Evolutionary conservation across 2,113 vertebrate genomes (phyloP), one percentile per base, ranked within the genome.

Genomic region (Rallus limicola): DNA sequence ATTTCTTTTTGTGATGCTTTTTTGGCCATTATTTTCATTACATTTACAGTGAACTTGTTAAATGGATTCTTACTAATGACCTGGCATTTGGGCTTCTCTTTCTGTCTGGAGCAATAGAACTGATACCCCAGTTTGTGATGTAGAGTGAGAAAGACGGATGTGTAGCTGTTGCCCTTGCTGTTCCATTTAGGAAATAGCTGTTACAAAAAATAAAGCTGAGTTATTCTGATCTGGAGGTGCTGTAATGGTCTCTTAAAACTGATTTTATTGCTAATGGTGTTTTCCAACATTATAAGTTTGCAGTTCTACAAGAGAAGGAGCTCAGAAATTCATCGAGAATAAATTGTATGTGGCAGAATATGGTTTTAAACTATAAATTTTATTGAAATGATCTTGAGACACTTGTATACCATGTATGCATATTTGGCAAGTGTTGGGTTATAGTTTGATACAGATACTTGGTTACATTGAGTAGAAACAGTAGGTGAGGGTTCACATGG

Each of bases 1-100:
- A 52, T 59, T 92, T 92, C 53, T 72, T 91, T 36, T 55, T 48
- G 29, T 48, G 75, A 92, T 65, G 63, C 75, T 90, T 82, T 82
- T 93, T 86, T 88, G 95, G 90, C 94, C 86, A 38, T 86, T 90
- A 70, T 75, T 91, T 93, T 92, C 48, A 58, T 95, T 88, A 62
- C 15, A 11, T 91, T 96, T 95, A 74, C 53, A 84, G 86, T 79
- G n/a, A 92, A 64, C 82, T 93, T 70, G 67, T 59, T 94, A 93
- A 82, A 84, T 75, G 69, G 58, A 16, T 92, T 91, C 65, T 92
- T 78, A 25, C 64, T 86, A 42, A 76, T 63, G 77, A 72, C 80
- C 31, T 94, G 93, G 78, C 38, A 18, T 96, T 97, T 94, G 88
- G 18, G 86, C 38, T 70, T 25, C 21, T 68, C 52, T 82, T 95